Evolutionary conservation across 2,888 invertebrate species (phyloP), one percentile per base, ranked within the genome.

Genomic region (Dasypogon diadema): DNA sequence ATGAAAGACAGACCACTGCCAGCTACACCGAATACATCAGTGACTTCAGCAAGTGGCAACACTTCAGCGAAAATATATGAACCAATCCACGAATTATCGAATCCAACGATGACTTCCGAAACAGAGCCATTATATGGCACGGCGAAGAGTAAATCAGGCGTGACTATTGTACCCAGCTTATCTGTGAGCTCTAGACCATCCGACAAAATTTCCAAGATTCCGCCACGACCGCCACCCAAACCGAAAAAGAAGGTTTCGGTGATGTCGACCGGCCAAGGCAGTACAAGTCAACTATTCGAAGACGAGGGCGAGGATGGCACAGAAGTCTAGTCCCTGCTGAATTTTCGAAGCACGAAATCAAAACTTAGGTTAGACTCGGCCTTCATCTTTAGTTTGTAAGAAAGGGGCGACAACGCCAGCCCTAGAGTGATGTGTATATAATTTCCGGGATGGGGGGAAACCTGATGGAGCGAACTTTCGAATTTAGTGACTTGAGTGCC

Each of bases 251-350:
- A 92, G 80, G 88, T 90, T 14, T 89, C 89, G 70, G 88, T 91
- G 3, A 89, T 83, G 76, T 84, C 84, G 76, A 82, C 82, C 77
- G 84, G 84, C 54, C 84, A 84, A 73, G 78, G 76, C 24, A 91
- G 85, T 77, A 91, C 89, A 81, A 93, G 93, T 80, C 93, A 94
- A 77, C 86, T 94, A 78, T 94, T 94, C 83, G 94, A 95, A 84
- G 95, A 95, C 84, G 95, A 95, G 86, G 93, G 94, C 26, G 95
- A 95, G 83, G 94, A 95, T 81, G 95, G 95, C 79, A 95, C 95
- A 81, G 95, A 95, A 88, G 95, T 95, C 88, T 93, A 86, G 83
- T 91, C 58, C 48, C 26, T 14, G 26, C 26, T 42, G 56, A 73
- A 12, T 2, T 24, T 56, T 14, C 16, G 8, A 51, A 54, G 70